Evolutionary conservation across 2,888 invertebrate genomes (phyloP).

Genomic region (Hydropsyche betteni): DNA sequence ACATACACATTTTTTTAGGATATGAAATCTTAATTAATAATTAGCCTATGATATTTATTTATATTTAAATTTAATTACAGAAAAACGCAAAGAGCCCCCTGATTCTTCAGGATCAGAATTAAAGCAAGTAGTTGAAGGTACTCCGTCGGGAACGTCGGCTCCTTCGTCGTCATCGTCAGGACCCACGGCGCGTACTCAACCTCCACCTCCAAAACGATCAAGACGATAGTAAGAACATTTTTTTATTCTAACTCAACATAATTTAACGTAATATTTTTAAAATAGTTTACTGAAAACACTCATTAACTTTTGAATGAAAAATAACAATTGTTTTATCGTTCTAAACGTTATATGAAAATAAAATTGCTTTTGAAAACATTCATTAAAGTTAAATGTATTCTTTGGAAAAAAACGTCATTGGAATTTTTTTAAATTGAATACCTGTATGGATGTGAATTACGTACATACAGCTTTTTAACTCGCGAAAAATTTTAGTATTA

Average conservation of each 20-base stretch:
- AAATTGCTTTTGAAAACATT: too few species aligned
- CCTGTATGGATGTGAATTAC: too few species aligned
- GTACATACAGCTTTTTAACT: neutral
- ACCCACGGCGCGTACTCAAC: conserved; percentile 56
- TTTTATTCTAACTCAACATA: neutral
- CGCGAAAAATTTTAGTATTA: neutral
- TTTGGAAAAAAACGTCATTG: neutral
- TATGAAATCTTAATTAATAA: neutral
- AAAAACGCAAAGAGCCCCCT: conserved; percentile 86
- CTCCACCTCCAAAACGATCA: conserved; percentile 70
- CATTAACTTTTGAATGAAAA: too few species aligned
- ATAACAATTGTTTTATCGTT: too few species aligned
- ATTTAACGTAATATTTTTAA: too few species aligned
- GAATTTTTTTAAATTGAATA: too few species aligned
- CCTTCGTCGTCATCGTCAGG: conserved; percentile 64
- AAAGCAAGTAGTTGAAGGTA: conserved; percentile 28
- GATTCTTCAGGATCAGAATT: conserved; percentile 64
- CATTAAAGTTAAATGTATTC: neutral
- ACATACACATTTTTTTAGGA: too few species aligned
- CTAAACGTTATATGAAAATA: too few species aligned
- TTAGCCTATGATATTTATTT: neutral
- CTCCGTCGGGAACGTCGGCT: conserved; percentile 55
- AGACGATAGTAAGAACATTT: conserved; percentile 78
- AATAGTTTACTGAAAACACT: too few species aligned
- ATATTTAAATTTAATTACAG: conserved; percentile 58